These are phyloP conservation scores for Euphysa ruthae DNA, from an alignment of 30 jellyfish, hydroid and myxozoan species.

Conservation along the genomic window DNA sequence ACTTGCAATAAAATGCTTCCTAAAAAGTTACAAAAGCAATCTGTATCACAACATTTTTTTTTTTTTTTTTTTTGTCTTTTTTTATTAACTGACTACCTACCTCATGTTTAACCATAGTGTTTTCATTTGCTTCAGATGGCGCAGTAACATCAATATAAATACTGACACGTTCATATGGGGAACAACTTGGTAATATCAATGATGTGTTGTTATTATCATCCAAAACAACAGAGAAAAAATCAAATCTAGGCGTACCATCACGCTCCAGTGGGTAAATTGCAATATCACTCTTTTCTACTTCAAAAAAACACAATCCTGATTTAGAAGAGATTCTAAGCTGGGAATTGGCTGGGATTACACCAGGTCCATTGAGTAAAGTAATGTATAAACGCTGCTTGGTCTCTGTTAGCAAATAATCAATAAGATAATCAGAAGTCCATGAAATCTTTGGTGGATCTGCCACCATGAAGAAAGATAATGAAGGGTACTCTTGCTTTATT, in stretches of 20 bases:
- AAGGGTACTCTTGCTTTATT: slow-evolving; percentile 27
- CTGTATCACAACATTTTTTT: background rate
- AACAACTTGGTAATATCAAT: slow-evolving; percentile 59
- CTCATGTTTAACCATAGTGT: slow-evolving; percentile 57
- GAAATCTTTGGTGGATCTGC: slow-evolving; percentile 78
- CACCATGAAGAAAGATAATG: slow-evolving; percentile 57
- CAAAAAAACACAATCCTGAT: slow-evolving; percentile 60
- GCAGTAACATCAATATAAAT: slow-evolving; percentile 68
- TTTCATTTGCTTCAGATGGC: slow-evolving; percentile 38
- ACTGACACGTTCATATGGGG: slow-evolving; percentile 54
- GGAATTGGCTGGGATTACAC: slow-evolving; percentile 50
- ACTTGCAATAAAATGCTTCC: background rate
- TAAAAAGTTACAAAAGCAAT: background rate
- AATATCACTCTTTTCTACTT: slow-evolving; percentile 50
- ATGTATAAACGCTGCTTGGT: slow-evolving; percentile 69
- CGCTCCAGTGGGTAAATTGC: slow-evolving; percentile 44
- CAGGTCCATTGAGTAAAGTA: slow-evolving; percentile 82
- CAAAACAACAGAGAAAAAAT: slow-evolving; percentile 36
- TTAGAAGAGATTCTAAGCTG: slow-evolving; percentile 46
- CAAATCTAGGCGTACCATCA: slow-evolving; percentile 57
- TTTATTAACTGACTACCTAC: too few species aligned
- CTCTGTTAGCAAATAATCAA: slow-evolving; percentile 62
- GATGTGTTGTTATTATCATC: slow-evolving; percentile 23
- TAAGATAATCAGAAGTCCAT: slow-evolving; percentile 71
- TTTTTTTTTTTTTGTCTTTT: too few species aligned